Evolutionary conservation across 2,113 vertebrate species (phyloP).

Genomic region (Phyllostomus hastatus): DNA sequence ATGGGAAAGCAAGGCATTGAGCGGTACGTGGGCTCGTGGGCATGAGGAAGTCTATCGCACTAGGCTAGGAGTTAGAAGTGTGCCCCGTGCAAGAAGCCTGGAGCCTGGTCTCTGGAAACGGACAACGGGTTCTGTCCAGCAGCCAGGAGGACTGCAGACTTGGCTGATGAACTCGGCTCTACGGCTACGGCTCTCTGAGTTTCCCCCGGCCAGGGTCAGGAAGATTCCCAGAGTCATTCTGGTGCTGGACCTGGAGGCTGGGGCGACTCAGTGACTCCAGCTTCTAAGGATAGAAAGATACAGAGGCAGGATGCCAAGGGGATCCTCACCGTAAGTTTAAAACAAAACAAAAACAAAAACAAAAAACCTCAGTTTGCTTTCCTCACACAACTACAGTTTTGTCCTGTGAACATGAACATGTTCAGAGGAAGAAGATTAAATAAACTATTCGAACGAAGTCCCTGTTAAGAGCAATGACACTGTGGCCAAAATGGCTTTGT

Average conservation of each 20-base stretch:
- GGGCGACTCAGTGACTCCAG: slow-evolving; percentile 21
- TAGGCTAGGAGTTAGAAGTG: neutral
- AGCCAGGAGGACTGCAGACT: neutral
- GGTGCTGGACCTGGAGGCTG: neutral
- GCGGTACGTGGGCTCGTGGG: rapidly evolving
- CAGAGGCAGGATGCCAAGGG: neutral
- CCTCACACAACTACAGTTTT: neutral
- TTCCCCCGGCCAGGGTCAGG: neutral
- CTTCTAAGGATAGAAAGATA: slow-evolving; percentile 4
- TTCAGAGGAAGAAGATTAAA: neutral
- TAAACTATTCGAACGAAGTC: neutral
- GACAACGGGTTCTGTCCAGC: neutral
- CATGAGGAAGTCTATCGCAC: neutral
- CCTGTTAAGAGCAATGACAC: neutral
- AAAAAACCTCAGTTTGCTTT: neutral
- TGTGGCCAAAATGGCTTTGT: neutral
- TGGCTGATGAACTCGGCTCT: neutral
- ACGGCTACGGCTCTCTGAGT: neutral
- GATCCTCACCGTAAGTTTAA: neutral
- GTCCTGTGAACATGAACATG: no score
- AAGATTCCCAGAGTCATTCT: neutral
- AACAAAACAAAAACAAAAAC: neutral
- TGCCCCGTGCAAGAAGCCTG: neutral
- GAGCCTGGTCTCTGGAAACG: neutral
- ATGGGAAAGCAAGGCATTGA: rapidly evolving